Percentiles rank a stretch among this genome's conserved stretches.
Evolutionary conservation across 2,888 invertebrate genomes (phyloP).

Genomic region (Lasioglossum oenotherae): DNA sequence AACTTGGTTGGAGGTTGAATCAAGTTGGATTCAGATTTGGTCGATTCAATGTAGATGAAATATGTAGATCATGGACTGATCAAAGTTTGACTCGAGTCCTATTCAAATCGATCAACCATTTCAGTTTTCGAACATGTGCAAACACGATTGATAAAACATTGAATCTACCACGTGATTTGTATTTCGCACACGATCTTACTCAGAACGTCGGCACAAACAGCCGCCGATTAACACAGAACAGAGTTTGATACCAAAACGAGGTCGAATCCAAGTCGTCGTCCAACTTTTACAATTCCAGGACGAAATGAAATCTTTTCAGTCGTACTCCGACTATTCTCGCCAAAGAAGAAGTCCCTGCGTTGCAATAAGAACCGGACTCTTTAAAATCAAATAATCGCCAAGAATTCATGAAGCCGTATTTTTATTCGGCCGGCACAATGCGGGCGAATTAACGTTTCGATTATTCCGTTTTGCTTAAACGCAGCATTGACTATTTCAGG

Average conservation of each 20-base stretch:
- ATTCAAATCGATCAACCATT: too few species aligned
- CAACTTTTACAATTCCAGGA: neutral
- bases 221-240: neutral
- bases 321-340: neutral
- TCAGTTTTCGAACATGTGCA: too few species aligned
- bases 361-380: constrained; percentile 2
- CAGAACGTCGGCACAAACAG: neutral
- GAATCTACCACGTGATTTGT: neutral
- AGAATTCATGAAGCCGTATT: constrained; percentile 11
- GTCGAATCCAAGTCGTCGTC: neutral
- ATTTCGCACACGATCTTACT: neutral
- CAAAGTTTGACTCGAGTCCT: too few species aligned
- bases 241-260: neutral
- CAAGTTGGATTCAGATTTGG: neutral
- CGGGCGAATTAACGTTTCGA: neutral
- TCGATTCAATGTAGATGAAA: neutral
- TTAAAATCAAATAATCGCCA: constrained; percentile 8
- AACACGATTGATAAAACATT: neutral
- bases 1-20: neutral
- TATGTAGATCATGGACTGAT: neutral
- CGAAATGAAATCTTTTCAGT: constrained; percentile 22
- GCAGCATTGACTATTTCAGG: neutral
- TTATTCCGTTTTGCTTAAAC: neutral
- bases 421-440: neutral
- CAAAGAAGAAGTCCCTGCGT: neutral